Conservation (phyloP, 2,113 vertebrate species). For the Malurus elegans region DNA sequence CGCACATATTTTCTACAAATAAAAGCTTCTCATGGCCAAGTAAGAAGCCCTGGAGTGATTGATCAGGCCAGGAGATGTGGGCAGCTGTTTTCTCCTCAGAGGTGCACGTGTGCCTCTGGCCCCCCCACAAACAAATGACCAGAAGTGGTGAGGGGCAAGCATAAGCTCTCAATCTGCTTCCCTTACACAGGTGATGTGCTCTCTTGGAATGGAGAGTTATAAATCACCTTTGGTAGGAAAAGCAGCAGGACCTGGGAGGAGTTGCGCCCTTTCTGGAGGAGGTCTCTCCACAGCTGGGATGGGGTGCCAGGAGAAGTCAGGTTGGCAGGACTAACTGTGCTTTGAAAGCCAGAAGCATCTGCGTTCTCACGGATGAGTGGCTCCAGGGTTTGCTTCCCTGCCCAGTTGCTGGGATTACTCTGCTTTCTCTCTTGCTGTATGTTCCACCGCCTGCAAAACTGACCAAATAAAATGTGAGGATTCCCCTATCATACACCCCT, state of each 20-base stretch:
- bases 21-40: neutral
- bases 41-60: neutral
- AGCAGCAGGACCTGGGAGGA: fast-evolving
- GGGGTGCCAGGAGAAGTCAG: neutral
- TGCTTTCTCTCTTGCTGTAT: neutral
- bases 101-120: fast-evolving
- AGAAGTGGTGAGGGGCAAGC: neutral
- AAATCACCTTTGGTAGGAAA: neutral
- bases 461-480: neutral
- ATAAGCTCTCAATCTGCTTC: neutral
- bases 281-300: neutral
- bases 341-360: neutral
- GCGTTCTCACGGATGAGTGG: fast-evolving
- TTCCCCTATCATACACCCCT: neutral
- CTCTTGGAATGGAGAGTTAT: neutral
- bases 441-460: neutral
- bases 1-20: neutral
- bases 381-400: neutral
- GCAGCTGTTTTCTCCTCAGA: neutral
- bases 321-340: neutral
- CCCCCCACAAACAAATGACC: fast-evolving
- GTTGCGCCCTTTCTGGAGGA: neutral
- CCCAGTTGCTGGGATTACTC: neutral
- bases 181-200: neutral
- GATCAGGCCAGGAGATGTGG: neutral